Base-by-base conservation (phyloP, 2,888 invertebrate species). In the Stomorhina lunata region DNA sequence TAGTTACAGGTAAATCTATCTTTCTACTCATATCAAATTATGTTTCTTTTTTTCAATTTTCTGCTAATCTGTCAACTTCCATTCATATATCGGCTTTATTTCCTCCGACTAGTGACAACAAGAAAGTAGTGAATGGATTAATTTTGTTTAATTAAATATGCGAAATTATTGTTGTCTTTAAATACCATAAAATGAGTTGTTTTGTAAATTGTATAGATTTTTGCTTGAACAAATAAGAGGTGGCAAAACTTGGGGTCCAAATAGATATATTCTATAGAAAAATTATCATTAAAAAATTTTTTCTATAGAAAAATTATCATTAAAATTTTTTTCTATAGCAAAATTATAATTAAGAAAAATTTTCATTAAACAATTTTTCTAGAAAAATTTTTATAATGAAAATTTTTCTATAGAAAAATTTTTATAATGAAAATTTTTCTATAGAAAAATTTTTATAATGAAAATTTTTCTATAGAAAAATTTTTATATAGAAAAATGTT, bases 41-140 rank as follows among this genome's bases (percentile, higher is more conserved):
- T 53, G 50, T 10, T 68, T 37, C 4, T 53, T 50, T 34, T 57
- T 65, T 57, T 57, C 57, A 63, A 43, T 59, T 68, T 25, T 2
- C 9, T 59, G 50, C 69, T 40, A 63, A 80, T 80, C 63, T 37
- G 55, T 69, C 69, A 69, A 57, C 68, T 68, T 34, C 45, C 25
- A 27, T 27, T 69, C 10, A 22, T n/a, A n/a, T n/a, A n/a, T n/a
- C n/a, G n/a, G n/a, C n/a, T n/a, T n/a, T n/a, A n/a, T 10, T 32
- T 34, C 34, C 53, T 68, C 17, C 4, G 12, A 17, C 2, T 50
- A 48, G 48, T 40, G 22, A 20, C 55, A 45, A 53, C 20, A 22
- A 45, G 40, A 20, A 43, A 72, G 40, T 40, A 37, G 45, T 55
- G 29, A 80, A 69, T 65, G 7, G 55, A 57, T 69, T 55, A 59